Base-by-base conservation (phyloP, 53 echinoderm and acorn worm species). In the Holothuria leucospilota region DNA sequence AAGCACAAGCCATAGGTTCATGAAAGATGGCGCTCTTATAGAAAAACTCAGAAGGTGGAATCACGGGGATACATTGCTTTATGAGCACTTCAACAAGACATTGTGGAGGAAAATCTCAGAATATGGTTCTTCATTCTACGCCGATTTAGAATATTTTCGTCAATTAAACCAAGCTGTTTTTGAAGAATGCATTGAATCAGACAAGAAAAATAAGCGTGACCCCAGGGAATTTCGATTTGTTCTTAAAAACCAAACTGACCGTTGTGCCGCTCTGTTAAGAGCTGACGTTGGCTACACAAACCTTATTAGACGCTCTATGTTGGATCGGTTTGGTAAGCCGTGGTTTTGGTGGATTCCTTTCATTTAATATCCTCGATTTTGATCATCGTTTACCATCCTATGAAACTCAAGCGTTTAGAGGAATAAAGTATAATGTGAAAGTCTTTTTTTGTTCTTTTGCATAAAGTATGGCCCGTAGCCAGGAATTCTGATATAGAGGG, bases 21-120 rank as follows among this genome's bases (percentile, higher is more conserved):
- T 27, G 2, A 59, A 82, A 30, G 52, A 82, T 27, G 67, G 74
- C 18, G 84, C 82, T 5, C 51, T 89, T 41, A 65, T 53, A 5
- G 71, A 51, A 20, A 83, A 86, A 82, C 86, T 93, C 30, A 89
- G 62, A 14, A 64, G 52, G 23, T 93, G 93, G 93, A 93, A 84
- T 49, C 69, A 78, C 21, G 93, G 89, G 2, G 95, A 93, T 71
- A 87, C 49, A 15, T 71, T 77, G 38, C 81, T 95, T 26, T 95
- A 95, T 58, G 82, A 91, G 8, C 89, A 93, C 51, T 95, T 96
- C 85, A 96, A 96, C 90, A 81, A 67, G 59, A 91, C 96, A 12
- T 87, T 96, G 13, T 96, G 96, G 96, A 85, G 64, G 62, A 91
- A 85, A 67, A 86, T 96, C 24, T 39, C 18, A 5, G 86, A 89